Percentiles rank a stretch among this genome's conserved stretches.
Evolutionary conservation across 2,888 invertebrate genomes (phyloP).

Genomic region (Drosophila mercatorum): DNA sequence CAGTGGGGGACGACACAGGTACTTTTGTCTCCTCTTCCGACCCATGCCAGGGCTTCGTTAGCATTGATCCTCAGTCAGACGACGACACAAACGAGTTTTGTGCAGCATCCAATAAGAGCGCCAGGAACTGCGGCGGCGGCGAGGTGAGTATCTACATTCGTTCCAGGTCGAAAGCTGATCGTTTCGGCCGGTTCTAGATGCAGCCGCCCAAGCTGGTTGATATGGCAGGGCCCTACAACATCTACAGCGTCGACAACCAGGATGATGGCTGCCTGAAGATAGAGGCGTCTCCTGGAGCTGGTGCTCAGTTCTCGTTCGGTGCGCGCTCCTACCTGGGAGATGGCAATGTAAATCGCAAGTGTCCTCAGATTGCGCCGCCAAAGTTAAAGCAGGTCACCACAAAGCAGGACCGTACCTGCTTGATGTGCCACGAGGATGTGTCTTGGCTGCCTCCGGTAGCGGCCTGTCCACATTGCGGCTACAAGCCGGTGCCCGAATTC

Average conservation of each 20-base stretch:
- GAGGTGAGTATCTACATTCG: slow-evolving; percentile 29
- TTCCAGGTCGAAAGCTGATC: not conserved
- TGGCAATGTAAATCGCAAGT: slow-evolving; percentile 50
- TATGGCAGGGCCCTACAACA: slow-evolving; percentile 59
- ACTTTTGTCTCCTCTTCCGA: slow-evolving; percentile 40
- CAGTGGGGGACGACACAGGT: slow-evolving; percentile 9
- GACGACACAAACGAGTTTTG: not conserved
- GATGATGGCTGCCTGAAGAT: slow-evolving; percentile 34
- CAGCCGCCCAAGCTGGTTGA: slow-evolving; percentile 28
- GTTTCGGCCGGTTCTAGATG: not conserved
- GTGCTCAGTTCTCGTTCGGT: slow-evolving; percentile 41
- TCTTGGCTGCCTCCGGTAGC: slow-evolving; percentile 84
- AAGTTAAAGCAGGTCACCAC: slow-evolving; percentile 53
- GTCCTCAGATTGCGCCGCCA: slow-evolving; percentile 33
- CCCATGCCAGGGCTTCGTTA: slow-evolving; percentile 51
- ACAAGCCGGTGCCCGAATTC: slow-evolving; percentile 75
- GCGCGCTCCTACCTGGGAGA: slow-evolving; percentile 38
- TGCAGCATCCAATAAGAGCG: not conserved
- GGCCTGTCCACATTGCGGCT: slow-evolving; percentile 82
- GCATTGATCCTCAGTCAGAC: slow-evolving; percentile 15
- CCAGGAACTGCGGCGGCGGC: slow-evolving; percentile 1
- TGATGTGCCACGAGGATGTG: slow-evolving; percentile 80
- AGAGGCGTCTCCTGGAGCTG: slow-evolving; percentile 18
- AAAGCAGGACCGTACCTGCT: slow-evolving; percentile 54
- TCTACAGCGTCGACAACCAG: slow-evolving; percentile 27